Evolutionary conservation across 2,113 vertebrate species (phyloP), one percentile per base, ranked within the genome.

Genomic region (Indicator indicator): DNA sequence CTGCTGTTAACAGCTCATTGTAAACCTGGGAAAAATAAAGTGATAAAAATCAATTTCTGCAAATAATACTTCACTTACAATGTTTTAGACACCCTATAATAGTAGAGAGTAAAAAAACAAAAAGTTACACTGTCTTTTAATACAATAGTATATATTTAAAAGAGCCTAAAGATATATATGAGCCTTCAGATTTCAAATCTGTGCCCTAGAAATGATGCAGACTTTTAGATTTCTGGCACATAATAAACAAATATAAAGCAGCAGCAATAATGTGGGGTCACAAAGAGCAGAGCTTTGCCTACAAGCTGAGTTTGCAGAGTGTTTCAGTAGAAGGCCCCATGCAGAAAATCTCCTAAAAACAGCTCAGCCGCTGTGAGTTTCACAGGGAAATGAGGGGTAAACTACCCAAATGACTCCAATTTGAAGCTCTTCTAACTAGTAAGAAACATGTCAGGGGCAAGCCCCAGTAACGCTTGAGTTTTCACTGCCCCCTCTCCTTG

Each of bases 391-490:
- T 3, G 3, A 90, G 79, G 9, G 67, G 15, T 27, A 33, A 84
- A 50, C n/a, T 32, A 69, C 36, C 7, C 52, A 72, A 67, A 75
- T 0, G 1, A 16, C n/a, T 91, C 74, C 10, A 32, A 24, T 42
- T 65, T 62, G 40, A 76, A 86, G 62, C 20, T 92, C 59, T 91
- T 44, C 14, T 13, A 40, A 56, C 10, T 11, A 19, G 12, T 28
- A 73, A 69, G 18, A 33, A 76, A 33, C 1, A 0, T 19, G 17
- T 27, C 1, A 5, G 44, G 10, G 32, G 0, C 0, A 1, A 73
- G 71, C 19, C 28, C 8, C 4, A 26, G 10, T 27, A 85, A 72
- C 56, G 69, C 44, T 12, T 13, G 19, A 21, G 16, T 63, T 88
- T 77, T 75, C 30, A 12, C 40, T 52, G 18, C 46, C 55, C 67